These are phyloP conservation scores for Meteorus colon DNA, from an alignment of 2,888 invertebrate species.

Conservation along the genomic window DNA sequence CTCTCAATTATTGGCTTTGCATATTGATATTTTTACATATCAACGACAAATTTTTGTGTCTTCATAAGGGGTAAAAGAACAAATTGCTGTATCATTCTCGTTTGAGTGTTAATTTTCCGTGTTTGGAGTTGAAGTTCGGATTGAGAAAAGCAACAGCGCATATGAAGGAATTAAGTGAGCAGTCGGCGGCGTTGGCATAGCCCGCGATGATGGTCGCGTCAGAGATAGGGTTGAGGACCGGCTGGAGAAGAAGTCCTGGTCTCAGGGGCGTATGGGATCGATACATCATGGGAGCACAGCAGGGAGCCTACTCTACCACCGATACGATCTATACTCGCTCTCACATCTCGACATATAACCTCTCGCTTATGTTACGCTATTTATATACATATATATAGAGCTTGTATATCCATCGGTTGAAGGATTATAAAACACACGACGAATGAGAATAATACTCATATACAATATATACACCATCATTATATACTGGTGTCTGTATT, in stretches of 20 bases:
- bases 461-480: background rate
- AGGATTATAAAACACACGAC: background rate
- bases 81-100: no score
- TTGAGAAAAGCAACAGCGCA: slow-evolving; percentile 7
- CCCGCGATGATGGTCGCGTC: slow-evolving; percentile 27
- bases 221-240: slow-evolving; percentile 37
- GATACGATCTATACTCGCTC: slow-evolving; percentile 58
- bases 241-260: slow-evolving; percentile 27
- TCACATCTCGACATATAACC: slow-evolving; percentile 25
- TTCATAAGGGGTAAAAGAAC: no score
- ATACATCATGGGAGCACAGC: slow-evolving; percentile 70
- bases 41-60: background rate
- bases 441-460: background rate
- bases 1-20: background rate
- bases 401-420: background rate
- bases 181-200: slow-evolving; percentile 27
- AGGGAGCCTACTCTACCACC: slow-evolving; percentile 58
- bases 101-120: slow-evolving; percentile 18
- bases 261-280: slow-evolving; percentile 69
- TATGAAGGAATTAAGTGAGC: slow-evolving; percentile 42
- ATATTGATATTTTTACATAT: background rate
- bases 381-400: slow-evolving; percentile 11
- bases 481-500: background rate
- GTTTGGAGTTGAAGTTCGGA: background rate
- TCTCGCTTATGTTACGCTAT: slow-evolving; percentile 1